Percentiles rank a stretch among this genome's conserved stretches.
phyloP scores from a whole-genome alignment of 2,797 vertebrate genomes.

The Prionace glauca region DNA sequence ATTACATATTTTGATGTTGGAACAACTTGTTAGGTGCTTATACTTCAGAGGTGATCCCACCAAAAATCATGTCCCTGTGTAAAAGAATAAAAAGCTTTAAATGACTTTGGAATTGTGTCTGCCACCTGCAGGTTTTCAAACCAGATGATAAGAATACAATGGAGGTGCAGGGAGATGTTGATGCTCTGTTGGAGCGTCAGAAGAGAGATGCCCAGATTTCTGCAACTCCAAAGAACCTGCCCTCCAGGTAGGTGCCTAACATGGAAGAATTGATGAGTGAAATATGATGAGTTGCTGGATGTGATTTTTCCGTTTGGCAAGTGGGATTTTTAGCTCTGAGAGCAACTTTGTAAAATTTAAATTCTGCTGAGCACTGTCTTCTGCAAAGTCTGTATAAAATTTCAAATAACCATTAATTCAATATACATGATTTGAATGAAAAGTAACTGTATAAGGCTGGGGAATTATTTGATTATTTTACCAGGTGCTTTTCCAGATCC shows the following conservation, averaged over 20 bases:
- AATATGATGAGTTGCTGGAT: background rate
- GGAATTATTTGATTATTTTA: background rate
- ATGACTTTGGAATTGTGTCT: slow-evolving; percentile 6
- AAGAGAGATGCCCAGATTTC: slow-evolving; percentile 67
- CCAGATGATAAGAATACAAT: slow-evolving; percentile 89
- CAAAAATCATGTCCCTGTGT: background rate
- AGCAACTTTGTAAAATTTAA: background rate
- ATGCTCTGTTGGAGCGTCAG: slow-evolving; percentile 85
- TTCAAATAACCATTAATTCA: background rate
- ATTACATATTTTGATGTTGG: background rate
- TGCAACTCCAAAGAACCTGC: slow-evolving; percentile 62
- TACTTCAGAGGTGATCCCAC: background rate
- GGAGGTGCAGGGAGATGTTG: slow-evolving; percentile 84
- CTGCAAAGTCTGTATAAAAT: background rate
- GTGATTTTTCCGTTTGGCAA: background rate
- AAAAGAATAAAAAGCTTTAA: background rate
- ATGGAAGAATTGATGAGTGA: background rate
- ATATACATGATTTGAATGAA: background rate
- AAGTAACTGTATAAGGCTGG: background rate
- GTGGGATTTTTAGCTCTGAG: background rate
- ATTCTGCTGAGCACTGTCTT: background rate
- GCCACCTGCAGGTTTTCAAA: slow-evolving; percentile 78
- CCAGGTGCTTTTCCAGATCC: background rate
- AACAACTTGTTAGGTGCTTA: background rate
- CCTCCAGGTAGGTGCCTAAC: slow-evolving; percentile 59